These are phyloP conservation scores for Uloborus diversus DNA, from an alignment of 1,140 invertebrate species.

Conservation along the genomic window DNA sequence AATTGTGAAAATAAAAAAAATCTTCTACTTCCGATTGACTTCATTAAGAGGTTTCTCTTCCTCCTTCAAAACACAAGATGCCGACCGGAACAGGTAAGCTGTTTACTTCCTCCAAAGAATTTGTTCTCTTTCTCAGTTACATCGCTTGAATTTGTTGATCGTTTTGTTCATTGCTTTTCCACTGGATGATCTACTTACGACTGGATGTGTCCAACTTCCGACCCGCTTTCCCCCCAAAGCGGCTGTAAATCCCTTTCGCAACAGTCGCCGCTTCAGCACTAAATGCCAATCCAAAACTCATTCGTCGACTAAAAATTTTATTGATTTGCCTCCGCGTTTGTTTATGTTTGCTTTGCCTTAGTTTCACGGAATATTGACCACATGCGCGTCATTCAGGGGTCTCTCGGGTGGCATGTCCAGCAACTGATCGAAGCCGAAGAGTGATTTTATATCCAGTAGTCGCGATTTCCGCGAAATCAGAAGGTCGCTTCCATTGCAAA, in stretches of 20 bases:
- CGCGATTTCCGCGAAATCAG: too few species aligned
- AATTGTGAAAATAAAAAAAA: too few species aligned
- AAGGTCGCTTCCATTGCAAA: too few species aligned
- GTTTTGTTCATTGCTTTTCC: slow-evolving; percentile 14
- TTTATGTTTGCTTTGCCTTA: slow-evolving; percentile 20
- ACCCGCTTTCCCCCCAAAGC: not conserved
- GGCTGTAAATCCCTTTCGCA: not conserved
- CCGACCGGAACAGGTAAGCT: slow-evolving; percentile 47
- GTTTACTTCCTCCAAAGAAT: slow-evolving; percentile 28
- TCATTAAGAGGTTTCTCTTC: not conserved
- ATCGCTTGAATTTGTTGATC: too few species aligned
- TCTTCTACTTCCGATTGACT: slow-evolving; percentile 12
- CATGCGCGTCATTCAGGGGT: too few species aligned
- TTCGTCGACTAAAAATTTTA: not conserved
- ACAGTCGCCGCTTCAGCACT: not conserved
- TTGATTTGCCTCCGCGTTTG: slow-evolving; percentile 9
- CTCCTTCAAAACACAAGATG: slow-evolving; percentile 16
- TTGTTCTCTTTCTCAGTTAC: slow-evolving; percentile 39
- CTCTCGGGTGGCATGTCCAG: too few species aligned
- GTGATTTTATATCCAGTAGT: too few species aligned
- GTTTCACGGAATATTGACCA: not conserved
- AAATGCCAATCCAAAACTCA: not conserved
- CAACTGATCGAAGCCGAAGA: too few species aligned
- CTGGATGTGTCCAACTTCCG: not conserved
- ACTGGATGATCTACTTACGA: not conserved